Conservation (phyloP, 2,113 vertebrate species). For the Rhizomys pruinosus region DNA sequence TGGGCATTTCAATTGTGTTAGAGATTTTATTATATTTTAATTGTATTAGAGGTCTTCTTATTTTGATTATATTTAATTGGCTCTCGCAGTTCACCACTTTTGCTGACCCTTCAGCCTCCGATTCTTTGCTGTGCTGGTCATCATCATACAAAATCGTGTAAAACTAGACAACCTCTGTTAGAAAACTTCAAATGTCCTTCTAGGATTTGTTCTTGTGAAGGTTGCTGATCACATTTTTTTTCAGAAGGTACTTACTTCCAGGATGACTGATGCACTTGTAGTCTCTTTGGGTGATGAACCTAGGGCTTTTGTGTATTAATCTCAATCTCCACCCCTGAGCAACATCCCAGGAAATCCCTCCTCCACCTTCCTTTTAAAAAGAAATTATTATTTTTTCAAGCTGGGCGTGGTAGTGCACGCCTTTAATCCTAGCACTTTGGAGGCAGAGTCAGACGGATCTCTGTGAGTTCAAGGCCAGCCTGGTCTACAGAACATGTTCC, state of each 20-base stretch:
- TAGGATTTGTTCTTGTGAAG: conserved; percentile 39
- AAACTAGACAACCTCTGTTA: not conserved
- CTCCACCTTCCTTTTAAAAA: too few species aligned
- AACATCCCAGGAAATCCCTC: not conserved
- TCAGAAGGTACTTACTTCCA: conserved; percentile 28
- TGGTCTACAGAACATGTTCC: too few species aligned
- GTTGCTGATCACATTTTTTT: conserved; percentile 49
- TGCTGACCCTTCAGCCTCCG: not conserved
- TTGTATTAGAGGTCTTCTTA: conserved; percentile 1
- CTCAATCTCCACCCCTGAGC: not conserved
- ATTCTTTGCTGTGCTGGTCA: not conserved
- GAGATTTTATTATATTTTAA: conserved; percentile 27
- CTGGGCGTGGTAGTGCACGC: too few species aligned
- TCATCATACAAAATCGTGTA: not conserved
- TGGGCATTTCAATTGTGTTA: not conserved
- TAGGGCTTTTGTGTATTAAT: not conserved
- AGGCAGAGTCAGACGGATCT: too few species aligned
- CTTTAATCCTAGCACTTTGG: too few species aligned
- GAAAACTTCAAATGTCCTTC: conserved; percentile 10
- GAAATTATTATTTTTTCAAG: too few species aligned
- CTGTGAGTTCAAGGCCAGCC: too few species aligned
- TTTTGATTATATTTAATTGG: conserved; percentile 46
- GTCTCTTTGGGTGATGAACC: not conserved
- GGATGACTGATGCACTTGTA: not conserved
- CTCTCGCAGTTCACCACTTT: not conserved